Evolutionary conservation across 2,797 vertebrate genomes (phyloP), one percentile per base, ranked within the genome.

Genomic region (Zalophus californianus): DNA sequence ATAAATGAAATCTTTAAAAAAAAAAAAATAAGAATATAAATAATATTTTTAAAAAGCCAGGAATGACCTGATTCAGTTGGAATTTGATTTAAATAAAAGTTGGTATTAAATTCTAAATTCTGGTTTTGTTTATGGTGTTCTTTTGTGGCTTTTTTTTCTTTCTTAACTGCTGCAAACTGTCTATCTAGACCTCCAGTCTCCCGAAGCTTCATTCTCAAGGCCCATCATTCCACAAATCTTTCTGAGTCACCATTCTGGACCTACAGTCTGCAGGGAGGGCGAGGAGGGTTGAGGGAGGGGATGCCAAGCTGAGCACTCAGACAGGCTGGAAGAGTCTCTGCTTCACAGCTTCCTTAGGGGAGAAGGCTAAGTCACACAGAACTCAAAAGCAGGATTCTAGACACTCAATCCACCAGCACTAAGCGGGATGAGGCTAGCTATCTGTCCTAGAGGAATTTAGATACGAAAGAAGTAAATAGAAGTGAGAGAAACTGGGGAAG

Each of bases 371-470:
- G 21, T 91, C 86, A 91, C 21, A 14, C 2, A 0, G 3, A 12
- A 3, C 48, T 50, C 48, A 23, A 72, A 21, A 38, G 32, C 66
- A 77, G 52, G 50, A 92, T 77, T 93, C 58, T 23, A 87, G 78
- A 72, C 25, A 5, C 62, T 13, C 50, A 75, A 5, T 66, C 82
- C 44, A 25, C 41, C 15, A 38, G 7, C 10, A 14, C 83, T 72
- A 20, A 93, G 41, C 2, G 0, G 56, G 41, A 20, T 25, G 62
- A 60, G 12, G 27, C 25, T 1, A 66, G 23, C 54, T 75, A 23
- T 78, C 50, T 62, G 52, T 73, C 93, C 85, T 92, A 66, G 85
- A 96, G 78, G 35, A 96, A 95, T 83, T 95, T 89, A 96, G 92
- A 94, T 86, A 94, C 92, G 58, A 78, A 92, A 92, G 48, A 92